Conservation (phyloP, 2,888 invertebrate species). For the Tetanocera ferruginea region DNA sequence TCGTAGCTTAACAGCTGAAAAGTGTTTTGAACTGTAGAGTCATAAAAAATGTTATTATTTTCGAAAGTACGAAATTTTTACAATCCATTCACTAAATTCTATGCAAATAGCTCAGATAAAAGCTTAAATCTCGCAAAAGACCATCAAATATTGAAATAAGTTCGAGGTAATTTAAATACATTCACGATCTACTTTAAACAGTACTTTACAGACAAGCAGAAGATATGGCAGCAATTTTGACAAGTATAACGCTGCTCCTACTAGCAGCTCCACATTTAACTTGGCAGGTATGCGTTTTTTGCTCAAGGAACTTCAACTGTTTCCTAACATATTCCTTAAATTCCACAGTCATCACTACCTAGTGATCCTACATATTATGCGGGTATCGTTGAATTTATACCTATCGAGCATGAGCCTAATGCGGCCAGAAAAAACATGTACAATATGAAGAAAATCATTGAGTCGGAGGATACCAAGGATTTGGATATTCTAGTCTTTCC, state of each 20-base stretch:
- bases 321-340: neutral
- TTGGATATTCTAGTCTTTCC: conserved; percentile 86
- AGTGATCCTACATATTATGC: conserved; percentile 73
- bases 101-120: neutral
- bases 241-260: neutral
- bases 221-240: conserved; percentile 5
- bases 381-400: conserved; percentile 76
- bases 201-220: neutral
- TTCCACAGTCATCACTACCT: conserved; percentile 65
- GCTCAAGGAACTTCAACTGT: neutral
- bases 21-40: no score
- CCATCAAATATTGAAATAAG: neutral
- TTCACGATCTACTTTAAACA: neutral
- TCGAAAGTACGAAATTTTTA: neutral
- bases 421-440: conserved; percentile 49
- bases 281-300: neutral
- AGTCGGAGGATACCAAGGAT: conserved; percentile 52
- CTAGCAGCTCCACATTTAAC: neutral
- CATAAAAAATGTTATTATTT: neutral
- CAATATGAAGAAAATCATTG: conserved; percentile 56
- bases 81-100: neutral
- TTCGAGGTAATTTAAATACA: neutral
- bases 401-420: conserved; percentile 53
- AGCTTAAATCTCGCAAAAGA: neutral
- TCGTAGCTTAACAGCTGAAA: no score